Evolutionary conservation across 2,113 vertebrate genomes (phyloP).

Genomic region (Cinclus cinclus): DNA sequence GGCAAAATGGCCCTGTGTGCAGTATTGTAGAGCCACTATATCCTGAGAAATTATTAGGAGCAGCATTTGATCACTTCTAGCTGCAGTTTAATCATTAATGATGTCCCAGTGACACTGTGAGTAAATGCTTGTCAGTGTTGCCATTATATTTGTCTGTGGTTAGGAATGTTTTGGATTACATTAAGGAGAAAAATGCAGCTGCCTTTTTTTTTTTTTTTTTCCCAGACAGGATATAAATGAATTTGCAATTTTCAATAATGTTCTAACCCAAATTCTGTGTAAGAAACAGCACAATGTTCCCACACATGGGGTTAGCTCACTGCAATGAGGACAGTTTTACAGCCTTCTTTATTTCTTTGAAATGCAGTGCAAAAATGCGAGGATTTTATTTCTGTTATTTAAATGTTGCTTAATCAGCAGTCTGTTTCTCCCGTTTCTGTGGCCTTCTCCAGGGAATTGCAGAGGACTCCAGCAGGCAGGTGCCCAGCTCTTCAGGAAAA

Average conservation of each 20-base stretch:
- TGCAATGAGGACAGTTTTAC: conserved; percentile 39
- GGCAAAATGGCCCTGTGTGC: neutral
- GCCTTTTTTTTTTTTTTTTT: neutral
- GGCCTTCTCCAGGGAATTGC: neutral
- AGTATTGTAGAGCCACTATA: neutral
- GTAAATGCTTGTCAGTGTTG: neutral
- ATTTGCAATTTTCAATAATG: conserved; percentile 6
- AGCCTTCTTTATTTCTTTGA: neutral
- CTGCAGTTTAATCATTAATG: neutral
- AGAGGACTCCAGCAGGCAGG: conserved; percentile 8
- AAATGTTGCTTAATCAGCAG: conserved; percentile 9
- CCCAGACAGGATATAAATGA: conserved; percentile 23
- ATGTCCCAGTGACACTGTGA: neutral
- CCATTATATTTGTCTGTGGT: neutral
- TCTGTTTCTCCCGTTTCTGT: neutral
- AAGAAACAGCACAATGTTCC: neutral
- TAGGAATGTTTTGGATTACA: conserved; percentile 4
- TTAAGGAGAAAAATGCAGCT: neutral
- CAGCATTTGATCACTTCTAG: neutral
- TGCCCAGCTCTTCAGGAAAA: conserved; percentile 25
- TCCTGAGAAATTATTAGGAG: neutral
- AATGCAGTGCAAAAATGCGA: neutral
- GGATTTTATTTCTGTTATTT: conserved; percentile 29
- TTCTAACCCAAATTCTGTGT: neutral
- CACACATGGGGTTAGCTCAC: conserved; percentile 1